Percentiles rank a stretch among this genome's conserved stretches.
These are phyloP conservation scores for Tokudaia muenninki DNA, from an alignment of 2,797 vertebrate species.

Conservation along the genomic window DNA sequence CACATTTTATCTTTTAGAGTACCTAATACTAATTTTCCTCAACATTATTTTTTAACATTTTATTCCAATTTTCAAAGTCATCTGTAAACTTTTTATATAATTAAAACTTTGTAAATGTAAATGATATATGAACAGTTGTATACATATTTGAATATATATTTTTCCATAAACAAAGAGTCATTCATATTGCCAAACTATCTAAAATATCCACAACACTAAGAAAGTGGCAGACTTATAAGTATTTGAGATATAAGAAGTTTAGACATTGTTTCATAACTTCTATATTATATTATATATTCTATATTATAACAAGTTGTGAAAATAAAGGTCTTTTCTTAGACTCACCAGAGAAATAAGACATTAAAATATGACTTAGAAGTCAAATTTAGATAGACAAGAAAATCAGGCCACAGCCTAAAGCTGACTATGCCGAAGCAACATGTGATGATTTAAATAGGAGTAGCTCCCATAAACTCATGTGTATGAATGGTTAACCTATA, in stretches of 20 bases:
- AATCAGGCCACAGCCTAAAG: neutral
- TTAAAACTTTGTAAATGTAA: neutral
- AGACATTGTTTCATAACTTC: neutral
- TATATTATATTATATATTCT: neutral
- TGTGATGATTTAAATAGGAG: neutral
- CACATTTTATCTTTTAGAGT: neutral
- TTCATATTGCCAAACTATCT: neutral
- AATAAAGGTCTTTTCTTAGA: neutral
- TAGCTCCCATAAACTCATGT: neutral
- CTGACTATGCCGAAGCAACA: neutral
- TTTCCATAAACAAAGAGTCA: neutral
- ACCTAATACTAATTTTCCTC: neutral
- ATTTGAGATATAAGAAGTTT: neutral
- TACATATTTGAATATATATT: neutral
- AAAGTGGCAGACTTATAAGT: neutral
- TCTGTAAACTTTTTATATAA: neutral
- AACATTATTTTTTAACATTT: neutral
- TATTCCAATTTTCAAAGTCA: neutral
- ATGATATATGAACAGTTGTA: neutral
- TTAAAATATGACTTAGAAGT: neutral
- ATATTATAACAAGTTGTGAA: neutral
- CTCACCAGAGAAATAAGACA: neutral
- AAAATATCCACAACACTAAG: neutral
- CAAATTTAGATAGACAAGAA: neutral
- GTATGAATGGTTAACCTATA: neutral